Evolutionary conservation across 2,797 vertebrate genomes (phyloP).

Genomic region (Podargus strigoides): DNA sequence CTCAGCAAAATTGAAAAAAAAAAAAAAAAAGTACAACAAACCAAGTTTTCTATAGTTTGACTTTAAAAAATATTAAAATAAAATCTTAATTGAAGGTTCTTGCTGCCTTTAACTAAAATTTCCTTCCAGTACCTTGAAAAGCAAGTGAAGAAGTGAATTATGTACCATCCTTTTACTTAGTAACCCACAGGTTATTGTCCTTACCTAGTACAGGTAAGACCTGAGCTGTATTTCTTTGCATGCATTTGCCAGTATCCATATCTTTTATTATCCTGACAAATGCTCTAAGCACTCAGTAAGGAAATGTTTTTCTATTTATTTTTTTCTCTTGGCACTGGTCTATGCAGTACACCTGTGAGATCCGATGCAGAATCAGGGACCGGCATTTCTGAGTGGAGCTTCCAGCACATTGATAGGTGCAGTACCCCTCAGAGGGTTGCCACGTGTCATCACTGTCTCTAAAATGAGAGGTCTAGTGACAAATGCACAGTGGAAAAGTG

Average conservation of each 20-base stretch:
- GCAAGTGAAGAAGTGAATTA: background rate
- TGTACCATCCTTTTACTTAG: background rate
- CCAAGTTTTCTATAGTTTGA: rapidly evolving
- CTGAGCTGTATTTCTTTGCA: background rate
- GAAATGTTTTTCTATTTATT: background rate
- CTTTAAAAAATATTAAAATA: background rate
- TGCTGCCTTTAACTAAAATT: background rate
- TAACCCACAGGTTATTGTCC: no score
- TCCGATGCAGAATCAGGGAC: background rate
- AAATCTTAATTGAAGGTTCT: background rate
- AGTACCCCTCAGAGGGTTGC: rapidly evolving
- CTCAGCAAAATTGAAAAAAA: background rate
- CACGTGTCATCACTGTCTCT: no score
- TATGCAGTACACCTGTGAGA: background rate
- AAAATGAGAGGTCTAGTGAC: background rate
- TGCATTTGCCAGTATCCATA: background rate
- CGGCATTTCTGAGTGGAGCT: background rate
- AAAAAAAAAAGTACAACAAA: background rate
- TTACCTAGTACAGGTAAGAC: no score
- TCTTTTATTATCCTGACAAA: background rate
- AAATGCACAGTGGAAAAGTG: background rate
- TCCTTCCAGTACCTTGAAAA: background rate
- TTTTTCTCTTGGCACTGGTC: background rate
- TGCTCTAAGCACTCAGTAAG: background rate
- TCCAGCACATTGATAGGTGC: no score